A percentile compares a stretch with the other conserved stretches of the same genome.
Evolutionary conservation across 2,797 vertebrate genomes (phyloP).

Genomic region (Moxostoma hubbsi): DNA sequence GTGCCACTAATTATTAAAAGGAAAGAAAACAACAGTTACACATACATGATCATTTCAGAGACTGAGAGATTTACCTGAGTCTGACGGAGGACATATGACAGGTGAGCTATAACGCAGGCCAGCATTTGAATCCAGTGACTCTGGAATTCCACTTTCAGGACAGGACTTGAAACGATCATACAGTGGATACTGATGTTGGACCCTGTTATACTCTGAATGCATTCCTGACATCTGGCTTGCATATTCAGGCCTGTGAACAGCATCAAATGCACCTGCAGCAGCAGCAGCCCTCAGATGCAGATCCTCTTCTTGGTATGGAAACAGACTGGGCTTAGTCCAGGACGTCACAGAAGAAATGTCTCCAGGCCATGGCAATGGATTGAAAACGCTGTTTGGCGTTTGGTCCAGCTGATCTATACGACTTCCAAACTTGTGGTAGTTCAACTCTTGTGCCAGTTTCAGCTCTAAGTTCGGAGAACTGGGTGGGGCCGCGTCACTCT

Average conservation of each 20-base stretch:
- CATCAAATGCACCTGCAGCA: neutral
- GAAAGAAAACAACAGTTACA: too few species aligned
- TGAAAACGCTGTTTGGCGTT: neutral
- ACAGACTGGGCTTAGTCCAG: constrained; percentile 68
- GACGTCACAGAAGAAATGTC: constrained; percentile 65
- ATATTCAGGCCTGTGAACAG: neutral
- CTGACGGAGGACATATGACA: constrained; percentile 51
- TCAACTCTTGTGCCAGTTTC: constrained; percentile 85
- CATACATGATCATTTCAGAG: too few species aligned
- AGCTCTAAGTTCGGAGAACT: constrained; percentile 68
- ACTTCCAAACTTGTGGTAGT: constrained; percentile 84
- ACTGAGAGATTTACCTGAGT: constrained; percentile 62
- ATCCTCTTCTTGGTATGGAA: constrained; percentile 54
- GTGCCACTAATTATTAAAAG: too few species aligned
- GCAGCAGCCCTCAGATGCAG: constrained; percentile 39
- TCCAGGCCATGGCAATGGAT: constrained; percentile 35
- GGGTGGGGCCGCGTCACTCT: constrained; percentile 60
- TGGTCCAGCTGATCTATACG: constrained; percentile 64
- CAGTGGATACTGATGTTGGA: constrained; percentile 12
- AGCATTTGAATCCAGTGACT: constrained; percentile 59
- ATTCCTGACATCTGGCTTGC: constrained; percentile 15
- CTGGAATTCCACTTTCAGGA: constrained; percentile 58
- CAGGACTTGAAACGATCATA: constrained; percentile 69
- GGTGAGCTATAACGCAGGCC: constrained; percentile 43
- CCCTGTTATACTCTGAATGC: constrained; percentile 55